These are phyloP conservation scores for Aleiodes testaceus DNA, from an alignment of 2,888 invertebrate species.

Conservation along the genomic window DNA sequence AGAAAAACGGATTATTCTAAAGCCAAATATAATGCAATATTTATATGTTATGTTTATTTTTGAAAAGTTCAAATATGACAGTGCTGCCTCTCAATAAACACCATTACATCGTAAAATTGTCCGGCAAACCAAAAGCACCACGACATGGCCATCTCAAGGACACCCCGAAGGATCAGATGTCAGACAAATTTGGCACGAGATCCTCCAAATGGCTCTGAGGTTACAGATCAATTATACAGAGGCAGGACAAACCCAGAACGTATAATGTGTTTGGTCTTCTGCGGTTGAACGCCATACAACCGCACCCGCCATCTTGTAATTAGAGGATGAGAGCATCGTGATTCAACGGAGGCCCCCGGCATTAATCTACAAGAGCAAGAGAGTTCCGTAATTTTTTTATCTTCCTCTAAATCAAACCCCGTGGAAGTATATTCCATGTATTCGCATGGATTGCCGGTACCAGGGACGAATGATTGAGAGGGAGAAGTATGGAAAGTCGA, in stretches of 20 bases:
- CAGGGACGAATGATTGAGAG: slow-evolving; percentile 31
- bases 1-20: no score
- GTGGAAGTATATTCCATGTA: slow-evolving; percentile 28
- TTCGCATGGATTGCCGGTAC: slow-evolving; percentile 17
- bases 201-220: background rate
- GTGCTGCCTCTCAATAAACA: no score
- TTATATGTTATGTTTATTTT: no score
- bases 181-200: background rate
- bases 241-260: slow-evolving; percentile 10
- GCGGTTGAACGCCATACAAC: slow-evolving; percentile 62
- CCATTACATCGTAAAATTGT: no score
- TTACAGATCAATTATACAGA: background rate
- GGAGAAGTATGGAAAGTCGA: slow-evolving; percentile 28
- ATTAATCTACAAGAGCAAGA: slow-evolving; percentile 37
- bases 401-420: slow-evolving; percentile 32
- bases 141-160: no score
- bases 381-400: background rate
- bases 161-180: background rate
- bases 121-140: no score
- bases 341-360: slow-evolving; percentile 66
- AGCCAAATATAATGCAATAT: no score
- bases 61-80: no score
- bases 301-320: slow-evolving; percentile 71
- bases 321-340: slow-evolving; percentile 68
- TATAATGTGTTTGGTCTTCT: slow-evolving; percentile 27